Evolutionary conservation across 2,888 invertebrate genomes (phyloP), one percentile per base, ranked within the genome.

Genomic region (Tenthredo distinguenda): DNA sequence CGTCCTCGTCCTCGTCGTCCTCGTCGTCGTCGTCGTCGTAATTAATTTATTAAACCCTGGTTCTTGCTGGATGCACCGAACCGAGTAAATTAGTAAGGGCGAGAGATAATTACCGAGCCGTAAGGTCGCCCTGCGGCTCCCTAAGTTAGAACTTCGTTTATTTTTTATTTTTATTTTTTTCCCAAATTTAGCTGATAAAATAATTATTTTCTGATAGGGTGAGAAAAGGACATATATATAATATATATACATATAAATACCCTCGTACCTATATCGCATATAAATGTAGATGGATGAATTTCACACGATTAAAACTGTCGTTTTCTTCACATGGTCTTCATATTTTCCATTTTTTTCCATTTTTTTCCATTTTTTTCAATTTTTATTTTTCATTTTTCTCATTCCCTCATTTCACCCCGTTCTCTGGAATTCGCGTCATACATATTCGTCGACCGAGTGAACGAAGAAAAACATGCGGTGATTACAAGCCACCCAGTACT

Each of bases 1-100:
- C 47, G 47, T 0, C 47, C 10, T 47, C 21, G 47, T 10, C 43
- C 15, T 37, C 2, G n/a, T 37, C 26, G 47, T 10, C 43, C 2
- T 18, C 71, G 15, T 34, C 21, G 37, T 96, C 96, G 89, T 97
- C 96, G 91, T 96, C 96, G 94, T 97, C 97, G 92, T 97, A 97
- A 10, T 97, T 97, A 72, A 96, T 74, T 74, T 74, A 74, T 74
- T 74, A 74, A 74, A 74, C 21, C 21, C 18, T 74, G 43, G 31
- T 34, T 68, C 34, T 68, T 40, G 43, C 72, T 43, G 43, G 72
- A 74, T 74, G 72, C 72, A 74, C 21, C 72, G 72, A 74, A 74
- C 72, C 72, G 43, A 43, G 43, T 74, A 74, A 74, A 74, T 74
- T 43, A 43, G 40, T 40, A 74, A 43, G 72, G 43, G 68, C 68